Evolutionary conservation across 1,140 invertebrate species (phyloP).

Genomic region (Drepana arcuata): DNA sequence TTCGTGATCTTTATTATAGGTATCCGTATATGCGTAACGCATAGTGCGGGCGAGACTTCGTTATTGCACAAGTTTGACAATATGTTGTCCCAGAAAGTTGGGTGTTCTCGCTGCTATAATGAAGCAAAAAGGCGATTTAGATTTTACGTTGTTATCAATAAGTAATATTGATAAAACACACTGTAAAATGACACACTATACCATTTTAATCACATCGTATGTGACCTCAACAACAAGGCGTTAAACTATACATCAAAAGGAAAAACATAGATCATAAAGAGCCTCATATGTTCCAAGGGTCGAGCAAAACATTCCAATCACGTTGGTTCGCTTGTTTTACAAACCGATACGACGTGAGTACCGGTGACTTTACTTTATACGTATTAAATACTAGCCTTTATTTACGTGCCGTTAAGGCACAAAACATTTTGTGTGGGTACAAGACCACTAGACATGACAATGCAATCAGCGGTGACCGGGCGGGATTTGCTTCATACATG

Average conservation of each 20-base stretch:
- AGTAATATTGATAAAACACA: background rate
- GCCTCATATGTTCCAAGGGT: slow-evolving; percentile 65
- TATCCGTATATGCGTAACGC: background rate
- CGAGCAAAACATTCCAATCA: slow-evolving; percentile 68
- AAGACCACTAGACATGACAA: slow-evolving; percentile 63
- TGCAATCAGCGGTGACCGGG: slow-evolving; percentile 70
- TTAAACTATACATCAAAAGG: slow-evolving; percentile 49
- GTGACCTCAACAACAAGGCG: slow-evolving; percentile 11
- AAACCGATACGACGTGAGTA: slow-evolving; percentile 62
- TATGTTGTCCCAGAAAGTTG: background rate
- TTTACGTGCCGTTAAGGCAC: no score
- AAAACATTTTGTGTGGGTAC: background rate
- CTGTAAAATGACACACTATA: background rate
- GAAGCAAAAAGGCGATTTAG: background rate
- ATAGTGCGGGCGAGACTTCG: slow-evolving; percentile 8
- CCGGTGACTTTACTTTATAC: slow-evolving; percentile 27
- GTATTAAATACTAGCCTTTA: no score
- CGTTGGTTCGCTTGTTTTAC: slow-evolving; percentile 66
- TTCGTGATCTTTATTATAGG: background rate
- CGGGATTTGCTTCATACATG: slow-evolving; percentile 70
- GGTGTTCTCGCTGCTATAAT: background rate
- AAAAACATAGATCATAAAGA: slow-evolving; percentile 64
- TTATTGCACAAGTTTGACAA: slow-evolving; percentile 55
- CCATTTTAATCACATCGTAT: slow-evolving; percentile 18
- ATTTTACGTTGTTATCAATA: background rate